Conservation (phyloP, 2,113 vertebrate species). For the Isurus oxyrinchus region DNA sequence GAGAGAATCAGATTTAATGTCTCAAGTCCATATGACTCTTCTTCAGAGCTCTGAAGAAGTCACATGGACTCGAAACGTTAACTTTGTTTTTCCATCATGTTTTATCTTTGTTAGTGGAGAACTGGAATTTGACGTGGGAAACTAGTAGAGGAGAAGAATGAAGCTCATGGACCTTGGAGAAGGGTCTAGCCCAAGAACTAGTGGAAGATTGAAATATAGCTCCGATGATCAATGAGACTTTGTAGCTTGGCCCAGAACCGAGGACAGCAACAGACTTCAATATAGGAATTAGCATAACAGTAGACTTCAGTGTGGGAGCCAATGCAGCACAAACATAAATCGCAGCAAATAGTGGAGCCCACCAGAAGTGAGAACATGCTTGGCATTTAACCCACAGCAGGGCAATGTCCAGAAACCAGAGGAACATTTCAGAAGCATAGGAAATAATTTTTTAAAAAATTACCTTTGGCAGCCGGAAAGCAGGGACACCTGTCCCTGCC, state of each 20-base stretch:
- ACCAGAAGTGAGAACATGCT: not conserved
- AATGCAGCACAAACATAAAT: not conserved
- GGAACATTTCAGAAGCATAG: not conserved
- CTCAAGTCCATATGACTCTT: too few species aligned
- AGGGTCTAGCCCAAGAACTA: too few species aligned
- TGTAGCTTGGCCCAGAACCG: too few species aligned
- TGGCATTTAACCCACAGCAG: not conserved
- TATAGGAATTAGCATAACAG: not conserved
- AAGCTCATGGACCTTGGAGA: not conserved
- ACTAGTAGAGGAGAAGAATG: not conserved
- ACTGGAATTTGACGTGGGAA: not conserved
- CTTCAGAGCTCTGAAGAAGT: too few species aligned
- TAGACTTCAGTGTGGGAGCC: not conserved
- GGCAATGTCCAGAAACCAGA: not conserved
- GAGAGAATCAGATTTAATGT: too few species aligned
- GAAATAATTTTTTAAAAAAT: not conserved
- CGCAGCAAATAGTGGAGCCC: not conserved
- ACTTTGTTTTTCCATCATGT: too few species aligned
- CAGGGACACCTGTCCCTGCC: not conserved
- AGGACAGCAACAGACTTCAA: too few species aligned
- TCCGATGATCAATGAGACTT: too few species aligned
- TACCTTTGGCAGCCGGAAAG: too few species aligned
- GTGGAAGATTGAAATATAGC: too few species aligned
- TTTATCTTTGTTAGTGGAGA: too few species aligned
- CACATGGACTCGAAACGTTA: too few species aligned